phyloP scores from a whole-genome alignment of 2,888 invertebrate species.

The Noctua janthina region DNA sequence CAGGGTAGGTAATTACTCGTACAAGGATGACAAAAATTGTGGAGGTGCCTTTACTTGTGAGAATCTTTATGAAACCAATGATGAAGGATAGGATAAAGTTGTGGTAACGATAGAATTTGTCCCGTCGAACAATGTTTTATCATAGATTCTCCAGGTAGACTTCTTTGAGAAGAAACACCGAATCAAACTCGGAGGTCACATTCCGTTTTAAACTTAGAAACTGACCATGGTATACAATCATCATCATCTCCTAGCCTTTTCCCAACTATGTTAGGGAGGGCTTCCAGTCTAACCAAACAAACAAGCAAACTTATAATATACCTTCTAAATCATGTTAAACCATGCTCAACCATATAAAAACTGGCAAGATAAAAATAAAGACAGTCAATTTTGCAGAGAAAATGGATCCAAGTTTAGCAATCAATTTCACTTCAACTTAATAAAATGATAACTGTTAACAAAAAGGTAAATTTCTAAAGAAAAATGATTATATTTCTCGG shows the following conservation, averaged over 20 bases:
- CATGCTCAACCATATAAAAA: not conserved
- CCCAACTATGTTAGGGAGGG: not conserved
- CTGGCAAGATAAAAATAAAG: constrained; percentile 6
- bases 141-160: not conserved
- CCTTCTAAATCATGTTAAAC: not conserved
- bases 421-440: constrained; percentile 44
- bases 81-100: no score
- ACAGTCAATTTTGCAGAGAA: constrained; percentile 13
- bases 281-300: not conserved
- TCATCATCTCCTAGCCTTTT: not conserved
- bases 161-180: not conserved
- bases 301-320: not conserved
- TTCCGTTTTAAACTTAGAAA: not conserved
- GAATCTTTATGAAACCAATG: not conserved
- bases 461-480: constrained; percentile 42
- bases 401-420: constrained; percentile 16
- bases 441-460: constrained; percentile 12
- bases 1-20: constrained; percentile 8
- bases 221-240: not conserved
- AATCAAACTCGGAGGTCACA: not conserved
- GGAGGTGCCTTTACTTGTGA: not conserved
- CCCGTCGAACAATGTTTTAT: not conserved
- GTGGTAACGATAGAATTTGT: not conserved
- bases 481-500: constrained; percentile 32
- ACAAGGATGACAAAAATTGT: not conserved